These are phyloP conservation scores for Chloroceryle inda DNA, from an alignment of 2,797 vertebrate species.

Conservation along the genomic window DNA sequence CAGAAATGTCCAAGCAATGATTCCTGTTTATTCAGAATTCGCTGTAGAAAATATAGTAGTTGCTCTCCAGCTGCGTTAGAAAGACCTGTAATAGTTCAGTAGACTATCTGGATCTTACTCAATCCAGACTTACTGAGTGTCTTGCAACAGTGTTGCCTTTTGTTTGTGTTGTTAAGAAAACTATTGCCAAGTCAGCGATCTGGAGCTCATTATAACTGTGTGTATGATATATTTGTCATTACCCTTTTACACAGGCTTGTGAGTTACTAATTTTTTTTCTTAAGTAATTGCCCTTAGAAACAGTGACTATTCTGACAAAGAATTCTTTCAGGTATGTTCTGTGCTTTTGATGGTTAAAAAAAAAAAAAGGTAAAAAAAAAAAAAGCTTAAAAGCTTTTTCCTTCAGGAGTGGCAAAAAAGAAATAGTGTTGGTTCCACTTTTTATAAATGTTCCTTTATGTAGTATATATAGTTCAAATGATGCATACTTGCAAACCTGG, in stretches of 20 bases:
- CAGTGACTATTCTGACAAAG: background rate
- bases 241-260: background rate
- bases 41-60: background rate
- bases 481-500: background rate
- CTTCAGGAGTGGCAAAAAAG: background rate
- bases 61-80: background rate
- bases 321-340: slow-evolving; percentile 14
- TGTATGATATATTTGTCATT: slow-evolving; percentile 27
- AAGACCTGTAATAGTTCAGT: background rate
- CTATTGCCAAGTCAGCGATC: slow-evolving; percentile 48
- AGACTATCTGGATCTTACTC: slow-evolving; percentile 20
- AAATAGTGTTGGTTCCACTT: background rate
- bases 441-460: background rate
- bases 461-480: background rate
- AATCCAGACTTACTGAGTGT: background rate
- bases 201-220: slow-evolving; percentile 68
- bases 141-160: slow-evolving; percentile 26
- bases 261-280: background rate
- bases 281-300: slow-evolving; percentile 35
- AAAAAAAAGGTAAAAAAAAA: no score
- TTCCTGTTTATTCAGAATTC: background rate
- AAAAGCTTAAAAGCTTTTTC: slow-evolving; percentile 10
- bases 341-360: background rate
- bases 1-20: background rate
- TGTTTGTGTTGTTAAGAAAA: slow-evolving; percentile 63